Evolutionary conservation across 2,113 vertebrate genomes (phyloP).

Genomic region (Danionella cerebrum): DNA sequence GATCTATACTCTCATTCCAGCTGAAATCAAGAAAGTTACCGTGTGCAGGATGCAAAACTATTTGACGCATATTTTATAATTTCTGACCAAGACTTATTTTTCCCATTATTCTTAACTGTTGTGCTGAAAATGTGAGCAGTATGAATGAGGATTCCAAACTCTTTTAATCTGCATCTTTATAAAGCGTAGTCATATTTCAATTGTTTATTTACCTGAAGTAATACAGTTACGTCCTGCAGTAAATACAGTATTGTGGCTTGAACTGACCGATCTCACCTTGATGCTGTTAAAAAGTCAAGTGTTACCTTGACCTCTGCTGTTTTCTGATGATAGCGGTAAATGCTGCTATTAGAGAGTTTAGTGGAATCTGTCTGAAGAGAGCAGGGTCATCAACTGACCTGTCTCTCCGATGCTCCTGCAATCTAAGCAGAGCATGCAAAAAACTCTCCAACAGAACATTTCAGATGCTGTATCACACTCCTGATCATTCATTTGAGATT

Average conservation of each 20-base stretch:
- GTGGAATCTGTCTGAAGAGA: not conserved
- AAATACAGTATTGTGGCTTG: constrained; percentile 7
- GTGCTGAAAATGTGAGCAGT: too few relatives aligned
- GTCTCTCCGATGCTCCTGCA: not conserved
- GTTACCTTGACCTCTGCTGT: not conserved
- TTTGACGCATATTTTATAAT: too few relatives aligned
- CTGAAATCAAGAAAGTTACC: too few relatives aligned
- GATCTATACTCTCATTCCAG: too few relatives aligned
- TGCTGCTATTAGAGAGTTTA: not conserved
- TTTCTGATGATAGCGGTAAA: constrained; percentile 2
- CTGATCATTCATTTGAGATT: constrained; percentile 31
- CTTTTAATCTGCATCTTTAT: too few relatives aligned
- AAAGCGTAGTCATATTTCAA: too few relatives aligned
- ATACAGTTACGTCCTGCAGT: not conserved
- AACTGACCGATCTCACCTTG: not conserved
- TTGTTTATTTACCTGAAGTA: constrained; percentile 12
- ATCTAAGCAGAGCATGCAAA: not conserved
- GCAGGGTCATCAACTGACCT: not conserved
- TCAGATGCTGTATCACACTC: not conserved
- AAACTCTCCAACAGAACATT: not conserved
- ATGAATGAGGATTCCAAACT: too few relatives aligned
- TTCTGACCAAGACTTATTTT: too few relatives aligned
- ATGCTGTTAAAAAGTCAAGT: constrained; percentile 1
- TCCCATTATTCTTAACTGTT: too few relatives aligned
- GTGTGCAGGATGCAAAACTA: too few relatives aligned